These are phyloP conservation scores for Selene dorsalis DNA, from an alignment of 2,797 vertebrate genomes.

Conservation along the genomic window DNA sequence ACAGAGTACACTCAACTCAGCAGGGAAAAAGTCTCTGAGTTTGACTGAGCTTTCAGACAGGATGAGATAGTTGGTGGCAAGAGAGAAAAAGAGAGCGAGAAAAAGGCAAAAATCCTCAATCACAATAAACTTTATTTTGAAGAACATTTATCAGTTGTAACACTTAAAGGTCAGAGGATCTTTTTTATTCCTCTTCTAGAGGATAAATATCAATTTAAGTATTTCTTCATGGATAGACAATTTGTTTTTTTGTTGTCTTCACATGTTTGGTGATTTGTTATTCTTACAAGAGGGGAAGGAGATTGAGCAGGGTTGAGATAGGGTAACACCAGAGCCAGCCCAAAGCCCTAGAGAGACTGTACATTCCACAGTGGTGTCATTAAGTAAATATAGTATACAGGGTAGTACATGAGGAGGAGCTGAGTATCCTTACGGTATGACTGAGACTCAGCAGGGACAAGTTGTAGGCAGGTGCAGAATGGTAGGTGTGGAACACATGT, in stretches of 20 bases:
- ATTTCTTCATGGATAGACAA: background rate
- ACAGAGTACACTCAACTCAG: conserved; percentile 43
- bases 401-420: background rate
- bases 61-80: conserved; percentile 4
- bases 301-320: conserved; percentile 70
- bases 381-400: background rate
- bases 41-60: conserved; percentile 42
- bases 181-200: background rate
- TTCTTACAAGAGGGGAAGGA: conserved; percentile 84
- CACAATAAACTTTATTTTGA: background rate
- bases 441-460: background rate
- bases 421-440: background rate
- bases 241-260: background rate
- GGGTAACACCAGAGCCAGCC: conserved; percentile 80
- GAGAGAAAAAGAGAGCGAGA: background rate
- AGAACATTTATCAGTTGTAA: background rate
- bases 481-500: conserved; percentile 17
- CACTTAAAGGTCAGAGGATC: background rate
- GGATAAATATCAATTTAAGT: background rate
- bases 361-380: background rate
- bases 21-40: conserved; percentile 35
- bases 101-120: background rate
- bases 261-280: background rate
- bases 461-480: conserved; percentile 33
- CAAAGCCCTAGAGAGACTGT: background rate